Evolutionary conservation across 2,888 invertebrate genomes (phyloP), one percentile per base, ranked within the genome.

Genomic region (Xylota sylvarum): DNA sequence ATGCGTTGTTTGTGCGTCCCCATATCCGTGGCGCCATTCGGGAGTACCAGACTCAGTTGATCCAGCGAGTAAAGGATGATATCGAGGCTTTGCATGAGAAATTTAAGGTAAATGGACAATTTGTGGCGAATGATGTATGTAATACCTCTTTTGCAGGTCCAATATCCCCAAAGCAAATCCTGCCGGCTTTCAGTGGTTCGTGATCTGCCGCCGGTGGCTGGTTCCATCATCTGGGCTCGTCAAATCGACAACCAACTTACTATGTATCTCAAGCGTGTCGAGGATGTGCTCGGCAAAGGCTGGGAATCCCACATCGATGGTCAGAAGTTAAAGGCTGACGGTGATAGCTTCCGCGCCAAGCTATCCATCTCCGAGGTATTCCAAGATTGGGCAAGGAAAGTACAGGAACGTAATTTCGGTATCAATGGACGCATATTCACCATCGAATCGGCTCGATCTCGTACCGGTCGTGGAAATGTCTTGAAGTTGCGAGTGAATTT

Each of bases 251-350:
- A 98, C 88, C 99, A 99, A 92, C 94, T 99, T 65, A 98, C 97
- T 12, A 97, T 98, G 89, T 99, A 99, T 93, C 94, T 99, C 92
- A 96, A 97, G 91, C 95, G 99, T 88, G 99, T 99, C 0, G 99
- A 99, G 93, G 99, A 99, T 94, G 99, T 99, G 23, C 94, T 99
- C 62, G 99, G 97, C 60, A 98, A 98, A 92, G 98, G 98, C 46
- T 99, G 99, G 99, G 99, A 99, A 92, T 98, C 98, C 89, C 99
- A 99, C 92, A 98, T 99, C 62, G 99, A 99, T 93, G 99, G 99
- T 10, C 98, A 99, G 91, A 98, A 98, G 91, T 93, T 98, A 73
- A 99, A 99, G 93, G 97, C 97, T 4, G 99, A 99, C 90, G 99
- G 99, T 4, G 99, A 99, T 91, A 99, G 98, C 93, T 99, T 99